Conservation (phyloP, 2,113 vertebrate species). For the Gambusia holbrooki region DNA sequence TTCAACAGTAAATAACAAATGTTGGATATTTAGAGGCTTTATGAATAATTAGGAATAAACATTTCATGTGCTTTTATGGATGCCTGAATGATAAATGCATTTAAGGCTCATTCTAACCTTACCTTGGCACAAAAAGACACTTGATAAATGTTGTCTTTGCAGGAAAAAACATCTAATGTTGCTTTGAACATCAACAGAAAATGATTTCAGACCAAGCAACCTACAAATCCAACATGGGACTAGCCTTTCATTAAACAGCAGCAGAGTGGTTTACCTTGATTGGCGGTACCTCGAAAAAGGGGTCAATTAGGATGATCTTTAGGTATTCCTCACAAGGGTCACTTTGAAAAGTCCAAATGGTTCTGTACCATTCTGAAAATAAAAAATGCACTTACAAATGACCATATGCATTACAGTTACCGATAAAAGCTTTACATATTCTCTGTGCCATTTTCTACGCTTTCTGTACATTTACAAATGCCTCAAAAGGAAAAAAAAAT, state of each 20-base stretch:
- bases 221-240: background rate
- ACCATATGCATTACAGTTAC: too few relatives aligned
- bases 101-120: too few relatives aligned
- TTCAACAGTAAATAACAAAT: too few relatives aligned
- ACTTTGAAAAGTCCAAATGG: conserved; percentile 84
- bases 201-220: background rate
- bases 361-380: conserved; percentile 85
- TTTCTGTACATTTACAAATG: too few relatives aligned
- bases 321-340: conserved; percentile 92
- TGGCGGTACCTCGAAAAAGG: conserved; percentile 88
- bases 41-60: too few relatives aligned
- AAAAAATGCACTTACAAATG: background rate
- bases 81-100: too few relatives aligned
- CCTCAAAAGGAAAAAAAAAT: too few relatives aligned
- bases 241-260: too few relatives aligned
- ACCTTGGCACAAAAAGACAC: background rate
- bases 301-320: conserved; percentile 88
- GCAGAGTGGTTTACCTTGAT: conserved; percentile 82
- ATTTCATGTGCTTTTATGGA: too few relatives aligned
- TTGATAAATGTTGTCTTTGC: background rate
- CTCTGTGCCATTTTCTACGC: too few relatives aligned
- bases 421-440: too few relatives aligned
- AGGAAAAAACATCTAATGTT: background rate
- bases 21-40: too few relatives aligned
- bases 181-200: background rate